These are phyloP conservation scores for Agrotis clavis DNA, from an alignment of 2,888 invertebrate genomes.

Conservation along the genomic window DNA sequence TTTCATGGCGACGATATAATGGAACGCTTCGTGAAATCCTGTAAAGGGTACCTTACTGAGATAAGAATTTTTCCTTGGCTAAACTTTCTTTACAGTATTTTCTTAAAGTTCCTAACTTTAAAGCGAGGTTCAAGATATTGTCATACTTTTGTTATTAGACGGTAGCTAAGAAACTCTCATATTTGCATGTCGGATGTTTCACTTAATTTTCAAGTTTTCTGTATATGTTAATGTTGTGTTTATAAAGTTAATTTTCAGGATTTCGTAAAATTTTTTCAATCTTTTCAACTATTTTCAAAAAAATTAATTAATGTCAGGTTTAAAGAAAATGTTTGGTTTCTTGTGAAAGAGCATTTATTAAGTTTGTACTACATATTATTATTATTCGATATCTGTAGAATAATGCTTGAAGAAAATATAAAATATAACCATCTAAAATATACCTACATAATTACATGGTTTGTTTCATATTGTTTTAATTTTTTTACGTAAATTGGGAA, in stretches of 20 bases:
- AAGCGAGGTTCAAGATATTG: slow-evolving; percentile 38
- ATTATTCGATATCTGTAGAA: no score
- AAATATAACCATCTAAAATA: no score
- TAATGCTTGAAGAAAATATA: no score
- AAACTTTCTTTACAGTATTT: slow-evolving; percentile 60
- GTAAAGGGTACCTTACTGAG: slow-evolving; percentile 36
- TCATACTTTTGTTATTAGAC: slow-evolving; percentile 36
- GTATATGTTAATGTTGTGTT: neutral
- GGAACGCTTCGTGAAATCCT: slow-evolving; percentile 43
- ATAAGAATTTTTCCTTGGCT: slow-evolving; percentile 56
- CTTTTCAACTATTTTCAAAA: neutral
- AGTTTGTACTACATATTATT: no score
- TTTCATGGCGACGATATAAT: slow-evolving; percentile 63
- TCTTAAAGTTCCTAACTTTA: slow-evolving; percentile 42
- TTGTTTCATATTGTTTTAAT: no score
- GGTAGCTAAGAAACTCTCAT: slow-evolving; percentile 10
- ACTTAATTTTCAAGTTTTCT: slow-evolving; percentile 16
- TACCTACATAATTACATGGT: no score
- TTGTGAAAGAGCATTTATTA: neutral
- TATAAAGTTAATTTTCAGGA: neutral
- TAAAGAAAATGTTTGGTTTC: neutral
- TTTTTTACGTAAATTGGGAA: no score
- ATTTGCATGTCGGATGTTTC: slow-evolving; percentile 23
- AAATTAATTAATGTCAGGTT: neutral
- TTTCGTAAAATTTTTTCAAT: neutral